Conservation (phyloP, 2,113 vertebrate species). For the Corythaeola cristata region DNA sequence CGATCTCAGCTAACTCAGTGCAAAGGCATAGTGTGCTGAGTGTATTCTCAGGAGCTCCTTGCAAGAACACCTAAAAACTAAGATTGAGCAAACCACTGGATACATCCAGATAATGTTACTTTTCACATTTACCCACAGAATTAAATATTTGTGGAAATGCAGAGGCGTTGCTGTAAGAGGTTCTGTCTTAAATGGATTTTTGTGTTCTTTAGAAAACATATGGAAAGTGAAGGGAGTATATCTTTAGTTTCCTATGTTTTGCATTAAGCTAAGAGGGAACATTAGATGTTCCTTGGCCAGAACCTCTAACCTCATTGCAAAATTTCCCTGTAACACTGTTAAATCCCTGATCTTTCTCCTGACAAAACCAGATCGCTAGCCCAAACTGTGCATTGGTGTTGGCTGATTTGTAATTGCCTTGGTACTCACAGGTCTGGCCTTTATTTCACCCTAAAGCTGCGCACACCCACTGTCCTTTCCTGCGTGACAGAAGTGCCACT, state of each 20-base stretch:
- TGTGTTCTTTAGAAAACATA: neutral
- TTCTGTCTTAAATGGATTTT: neutral
- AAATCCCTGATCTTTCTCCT: neutral
- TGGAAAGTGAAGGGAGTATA: fast-evolving
- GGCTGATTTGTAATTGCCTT: neutral
- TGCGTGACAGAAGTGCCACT: neutral
- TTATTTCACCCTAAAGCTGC: neutral
- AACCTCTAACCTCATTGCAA: neutral
- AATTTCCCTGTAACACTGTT: neutral
- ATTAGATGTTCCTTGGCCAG: neutral
- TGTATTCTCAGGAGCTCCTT: neutral
- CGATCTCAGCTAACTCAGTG: neutral
- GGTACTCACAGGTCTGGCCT: neutral
- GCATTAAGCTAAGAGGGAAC: neutral
- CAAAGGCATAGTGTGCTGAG: neutral
- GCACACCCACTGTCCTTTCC: neutral
- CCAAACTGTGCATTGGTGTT: neutral
- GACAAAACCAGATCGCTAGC: neutral
- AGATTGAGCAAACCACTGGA: neutral
- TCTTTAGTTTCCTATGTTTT: neutral
- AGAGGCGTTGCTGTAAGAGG: neutral
- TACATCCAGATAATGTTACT: neutral
- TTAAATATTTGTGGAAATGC: neutral
- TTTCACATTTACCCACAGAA: neutral
- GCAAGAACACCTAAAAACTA: neutral